Evolutionary conservation across 2,113 vertebrate genomes (phyloP), one percentile per base, ranked within the genome.

Genomic region (Leptosomus discolor): DNA sequence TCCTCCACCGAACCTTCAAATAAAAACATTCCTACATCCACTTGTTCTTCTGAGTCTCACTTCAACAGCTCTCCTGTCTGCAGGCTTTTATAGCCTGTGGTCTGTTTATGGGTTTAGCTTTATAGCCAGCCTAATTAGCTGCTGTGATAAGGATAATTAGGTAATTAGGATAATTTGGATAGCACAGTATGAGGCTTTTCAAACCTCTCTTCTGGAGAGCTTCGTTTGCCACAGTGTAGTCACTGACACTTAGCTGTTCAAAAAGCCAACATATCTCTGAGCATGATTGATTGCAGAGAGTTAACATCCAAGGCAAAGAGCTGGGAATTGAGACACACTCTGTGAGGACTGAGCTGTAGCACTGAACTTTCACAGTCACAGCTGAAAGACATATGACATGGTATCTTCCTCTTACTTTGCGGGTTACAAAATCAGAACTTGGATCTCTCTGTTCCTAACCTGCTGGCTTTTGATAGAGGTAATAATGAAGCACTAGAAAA

Each of bases 121-220:
- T 95, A 95, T 63, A 95, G 80, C 54, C 74, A 73, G 84, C 10
- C 89, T 95, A 95, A 97, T 96, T 95, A 87, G 48, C 80, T 91
- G 48, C 65, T 85, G 74, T 50, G 95, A 96, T 97, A 95, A 97
- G 74, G 89, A 88, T 97, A 96, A 97, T 94, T 91, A 94, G 85
- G 76, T 88, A 94, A 96, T 97, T 95, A 93, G 91, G 94, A 87
- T 91, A 86, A 94, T 93, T 89, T 92, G 91, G 95, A 81, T 75
- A 94, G 77, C 83, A 69, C 87, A 89, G 85, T 85, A 43, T 75
- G 91, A 92, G 37, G 61, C 65, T 95, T 95, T 95, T 89, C 91
- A 96, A 61, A 87, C 48, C n/a, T 82, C 70, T 94, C 65, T 97
- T 94, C 80, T 95, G 60, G 73, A 95, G 20, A 89, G 60, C 86